Evolutionary conservation across 1,140 invertebrate species (phyloP).

Genomic region (Sycophila sp.): DNA sequence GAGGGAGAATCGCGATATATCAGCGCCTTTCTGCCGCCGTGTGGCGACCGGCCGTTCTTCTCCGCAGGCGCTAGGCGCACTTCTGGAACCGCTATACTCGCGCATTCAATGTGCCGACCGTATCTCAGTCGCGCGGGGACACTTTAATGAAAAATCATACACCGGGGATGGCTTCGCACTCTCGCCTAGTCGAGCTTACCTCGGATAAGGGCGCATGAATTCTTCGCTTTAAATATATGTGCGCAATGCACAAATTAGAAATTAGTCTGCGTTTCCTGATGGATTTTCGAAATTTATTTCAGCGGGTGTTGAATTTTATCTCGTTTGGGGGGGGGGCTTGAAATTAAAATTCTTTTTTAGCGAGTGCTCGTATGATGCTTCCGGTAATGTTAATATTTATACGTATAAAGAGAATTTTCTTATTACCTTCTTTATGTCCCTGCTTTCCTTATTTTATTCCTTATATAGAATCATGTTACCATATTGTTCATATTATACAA

Average conservation of each 20-base stretch:
- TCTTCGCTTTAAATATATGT: not conserved
- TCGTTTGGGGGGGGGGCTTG: too few species aligned
- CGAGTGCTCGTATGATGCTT: too few species aligned
- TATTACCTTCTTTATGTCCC: too few species aligned
- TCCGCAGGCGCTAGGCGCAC: not conserved
- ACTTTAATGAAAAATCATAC: constrained; percentile 35
- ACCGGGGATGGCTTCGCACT: not conserved
- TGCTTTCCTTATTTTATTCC: too few species aligned
- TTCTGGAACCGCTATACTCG: constrained; percentile 25
- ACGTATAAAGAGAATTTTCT: too few species aligned
- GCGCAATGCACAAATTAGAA: not conserved
- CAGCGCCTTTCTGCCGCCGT: too few species aligned
- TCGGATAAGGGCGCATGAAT: not conserved
- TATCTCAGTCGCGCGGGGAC: constrained; percentile 21
- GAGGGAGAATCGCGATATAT: constrained; percentile 10
- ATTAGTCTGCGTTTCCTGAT: not conserved
- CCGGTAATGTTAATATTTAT: too few species aligned
- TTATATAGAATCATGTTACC: too few species aligned
- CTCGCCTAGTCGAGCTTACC: not conserved
- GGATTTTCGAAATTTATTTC: not conserved
- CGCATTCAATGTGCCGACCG: constrained; percentile 23
- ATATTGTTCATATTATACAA: too few species aligned
- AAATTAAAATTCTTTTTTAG: too few species aligned
- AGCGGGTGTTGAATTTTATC: not conserved
- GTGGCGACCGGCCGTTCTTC: not conserved